Evolutionary conservation across 1,140 invertebrate genomes (phyloP), one percentile per base, ranked within the genome.

Genomic region (Drosophila triauraria): DNA sequence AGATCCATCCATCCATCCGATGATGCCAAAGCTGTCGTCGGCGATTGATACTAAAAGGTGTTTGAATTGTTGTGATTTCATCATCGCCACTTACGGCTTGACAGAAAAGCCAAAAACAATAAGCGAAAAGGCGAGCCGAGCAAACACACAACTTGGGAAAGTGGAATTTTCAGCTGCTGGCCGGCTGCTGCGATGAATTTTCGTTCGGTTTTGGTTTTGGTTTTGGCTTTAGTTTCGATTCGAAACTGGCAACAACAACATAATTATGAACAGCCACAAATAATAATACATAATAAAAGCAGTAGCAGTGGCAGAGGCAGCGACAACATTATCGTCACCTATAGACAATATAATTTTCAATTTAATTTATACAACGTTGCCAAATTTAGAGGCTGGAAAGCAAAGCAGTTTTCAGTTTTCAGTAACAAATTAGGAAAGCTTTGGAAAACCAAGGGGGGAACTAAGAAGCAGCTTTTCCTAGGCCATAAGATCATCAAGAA

Each of bases 11-110:
- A 43, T 63, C n/a, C 32, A 35, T 32, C n/a, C 42, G 8, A 64
- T 30, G 32, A 32, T 32, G 32, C 32, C 32, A 23, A 1, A n/a
- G 20, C 30, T 30, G 15, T 40, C 38, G 80, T 78, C 82, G 82
- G 69, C 82, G 78, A 90, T 82, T 91, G 78, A 90, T 90, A 88
- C 85, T 85, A 90, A 88, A 86, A 88, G 85, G 85, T 88, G 85
- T 88, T 88, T 88, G 85, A 88, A 88, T 88, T 88, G 86, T 88
- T 88, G 85, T 88, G 85, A 88, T 88, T 88, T 90, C 85, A 88
- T 88, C 84, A 88, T 88, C 78, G 64, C 85, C 85, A 80, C 85
- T 81, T 88, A 90, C 85, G 85, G 85, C 81, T 46, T 85, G 85
- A 90, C 85, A 85, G 82, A 80, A 88, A 90, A 84, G 43, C 74